phyloP scores from a whole-genome alignment of 2,888 invertebrate species.

The Dermolepida albohirtum region DNA sequence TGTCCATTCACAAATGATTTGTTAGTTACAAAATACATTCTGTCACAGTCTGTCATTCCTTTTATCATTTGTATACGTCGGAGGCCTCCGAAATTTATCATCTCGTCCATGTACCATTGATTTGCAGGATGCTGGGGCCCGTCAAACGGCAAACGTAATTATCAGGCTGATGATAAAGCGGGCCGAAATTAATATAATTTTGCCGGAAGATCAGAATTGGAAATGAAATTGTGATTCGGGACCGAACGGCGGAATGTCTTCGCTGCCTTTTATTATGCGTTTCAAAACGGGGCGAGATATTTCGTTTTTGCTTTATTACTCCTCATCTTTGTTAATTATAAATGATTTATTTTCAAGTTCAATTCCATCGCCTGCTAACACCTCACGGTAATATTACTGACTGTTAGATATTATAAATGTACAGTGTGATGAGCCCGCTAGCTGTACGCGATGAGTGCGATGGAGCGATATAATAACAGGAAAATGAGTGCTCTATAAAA shows the following conservation, averaged over 20 bases:
- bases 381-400: no score
- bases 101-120: slow-evolving; percentile 1
- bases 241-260: neutral
- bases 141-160: slow-evolving; percentile 20
- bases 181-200: slow-evolving; percentile 23
- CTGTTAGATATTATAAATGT: no score
- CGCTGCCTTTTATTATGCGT: no score
- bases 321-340: no score
- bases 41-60: neutral
- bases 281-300: no score
- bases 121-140: slow-evolving; percentile 1
- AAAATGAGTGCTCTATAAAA: no score
- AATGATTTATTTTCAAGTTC: no score
- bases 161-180: slow-evolving; percentile 19
- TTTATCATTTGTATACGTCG: slow-evolving; percentile 18
- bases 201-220: slow-evolving; percentile 15
- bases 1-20: slow-evolving; percentile 10
- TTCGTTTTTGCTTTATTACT: no score
- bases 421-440: no score
- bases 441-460: no score
- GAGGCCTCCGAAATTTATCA: slow-evolving; percentile 9
- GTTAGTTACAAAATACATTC: slow-evolving; percentile 19
- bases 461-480: no score
- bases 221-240: slow-evolving; percentile 20
- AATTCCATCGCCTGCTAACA: no score